A percentile compares a stretch with the other conserved stretches of the same genome.
Evolutionary conservation across 2,113 vertebrate genomes (phyloP).

Genomic region (Archocentrus centrarchus): DNA sequence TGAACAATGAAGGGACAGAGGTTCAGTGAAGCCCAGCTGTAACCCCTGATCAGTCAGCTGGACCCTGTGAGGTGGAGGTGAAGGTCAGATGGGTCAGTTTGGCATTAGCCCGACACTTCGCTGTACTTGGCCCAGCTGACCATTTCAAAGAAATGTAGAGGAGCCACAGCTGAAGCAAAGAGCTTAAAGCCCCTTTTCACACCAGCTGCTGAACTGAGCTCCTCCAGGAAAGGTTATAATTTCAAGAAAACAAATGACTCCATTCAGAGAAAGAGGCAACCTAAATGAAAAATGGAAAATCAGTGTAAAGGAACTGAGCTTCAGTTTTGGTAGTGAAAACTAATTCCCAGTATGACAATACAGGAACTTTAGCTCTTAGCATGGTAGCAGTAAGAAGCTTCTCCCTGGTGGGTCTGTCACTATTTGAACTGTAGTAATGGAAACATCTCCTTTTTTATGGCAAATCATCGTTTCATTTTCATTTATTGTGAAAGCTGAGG

Average conservation of each 20-base stretch:
- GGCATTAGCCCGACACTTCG: constrained; percentile 37
- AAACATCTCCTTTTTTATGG: too few species aligned
- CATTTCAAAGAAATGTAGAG: constrained; percentile 14
- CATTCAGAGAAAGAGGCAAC: neutral
- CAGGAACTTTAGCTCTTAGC: accelerated
- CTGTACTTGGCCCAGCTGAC: constrained; percentile 33
- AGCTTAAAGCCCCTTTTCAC: constrained; percentile 24
- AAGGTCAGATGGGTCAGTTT: constrained; percentile 60
- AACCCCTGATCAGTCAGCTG: constrained; percentile 37
- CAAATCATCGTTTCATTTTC: too few species aligned
- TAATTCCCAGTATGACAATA: too few species aligned
- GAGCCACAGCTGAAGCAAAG: neutral
- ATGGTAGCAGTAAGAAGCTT: too few species aligned
- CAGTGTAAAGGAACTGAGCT: too few species aligned
- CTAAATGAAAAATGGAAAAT: neutral
- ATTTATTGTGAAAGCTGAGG: too few species aligned
- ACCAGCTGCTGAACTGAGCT: constrained; percentile 25
- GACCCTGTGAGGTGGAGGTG: constrained; percentile 37
- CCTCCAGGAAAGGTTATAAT: accelerated
- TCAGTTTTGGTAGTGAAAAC: neutral
- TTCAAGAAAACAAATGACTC: neutral
- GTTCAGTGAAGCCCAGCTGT: constrained; percentile 31
- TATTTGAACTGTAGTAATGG: accelerated
- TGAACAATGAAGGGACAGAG: constrained; percentile 33
- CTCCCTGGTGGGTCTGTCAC: neutral